These are phyloP conservation scores for Arctocebus calabarensis DNA, from an alignment of 2,797 vertebrate species.

Conservation along the genomic window DNA sequence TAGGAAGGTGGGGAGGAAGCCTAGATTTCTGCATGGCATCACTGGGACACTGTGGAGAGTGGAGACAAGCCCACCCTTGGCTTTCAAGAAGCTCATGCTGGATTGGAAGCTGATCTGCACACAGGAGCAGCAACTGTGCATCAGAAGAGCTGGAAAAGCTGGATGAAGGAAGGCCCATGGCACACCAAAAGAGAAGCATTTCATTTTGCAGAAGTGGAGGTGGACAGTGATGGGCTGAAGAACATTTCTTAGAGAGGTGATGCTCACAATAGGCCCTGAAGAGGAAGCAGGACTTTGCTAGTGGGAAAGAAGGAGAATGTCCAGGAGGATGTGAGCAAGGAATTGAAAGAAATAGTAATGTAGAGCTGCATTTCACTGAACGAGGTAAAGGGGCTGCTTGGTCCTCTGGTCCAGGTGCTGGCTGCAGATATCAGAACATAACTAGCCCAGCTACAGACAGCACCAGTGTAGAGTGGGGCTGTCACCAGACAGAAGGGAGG, in stretches of 20 bases:
- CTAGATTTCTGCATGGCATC: neutral
- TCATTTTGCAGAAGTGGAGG: neutral
- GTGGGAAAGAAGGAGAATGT: neutral
- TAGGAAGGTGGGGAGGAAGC: neutral
- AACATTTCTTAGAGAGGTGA: constrained; percentile 26
- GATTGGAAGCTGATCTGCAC: neutral
- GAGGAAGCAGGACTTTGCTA: neutral
- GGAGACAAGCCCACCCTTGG: neutral
- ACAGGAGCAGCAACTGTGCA: neutral
- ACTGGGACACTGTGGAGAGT: neutral
- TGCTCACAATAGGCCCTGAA: constrained; percentile 29
- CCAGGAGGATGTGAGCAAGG: neutral
- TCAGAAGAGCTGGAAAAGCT: neutral
- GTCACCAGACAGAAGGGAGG: neutral
- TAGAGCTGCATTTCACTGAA: neutral
- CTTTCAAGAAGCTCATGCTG: neutral
- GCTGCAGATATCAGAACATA: neutral
- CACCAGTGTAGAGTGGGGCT: no score
- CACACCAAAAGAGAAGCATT: neutral
- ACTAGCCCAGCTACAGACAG: neutral
- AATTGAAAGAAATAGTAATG: neutral
- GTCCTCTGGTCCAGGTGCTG: neutral
- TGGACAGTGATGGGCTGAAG: constrained; percentile 11
- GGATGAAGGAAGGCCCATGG: neutral
- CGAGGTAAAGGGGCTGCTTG: neutral